phyloP scores from a whole-genome alignment of 2,797 vertebrate species.

The Gymnoscopelus microlampas region DNA sequence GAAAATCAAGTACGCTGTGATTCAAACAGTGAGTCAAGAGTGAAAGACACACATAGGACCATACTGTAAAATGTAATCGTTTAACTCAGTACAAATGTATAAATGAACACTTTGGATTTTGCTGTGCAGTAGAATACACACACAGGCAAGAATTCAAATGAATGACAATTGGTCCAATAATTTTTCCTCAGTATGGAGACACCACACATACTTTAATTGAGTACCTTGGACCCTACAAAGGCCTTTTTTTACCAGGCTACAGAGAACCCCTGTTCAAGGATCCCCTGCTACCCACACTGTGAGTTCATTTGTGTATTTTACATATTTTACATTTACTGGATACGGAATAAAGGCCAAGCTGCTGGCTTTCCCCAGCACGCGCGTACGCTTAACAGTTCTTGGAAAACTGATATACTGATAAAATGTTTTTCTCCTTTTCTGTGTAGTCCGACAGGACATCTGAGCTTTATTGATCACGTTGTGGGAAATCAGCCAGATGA shows the following conservation, averaged over 20 bases:
- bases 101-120: neutral
- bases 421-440: slow-evolving; percentile 1
- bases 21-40: slow-evolving; percentile 80
- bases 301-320: slow-evolving; percentile 57
- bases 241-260: slow-evolving; percentile 84
- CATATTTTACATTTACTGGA: neutral
- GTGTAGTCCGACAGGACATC: slow-evolving; percentile 72
- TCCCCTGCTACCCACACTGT: slow-evolving; percentile 81
- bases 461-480: slow-evolving; percentile 86
- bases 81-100: neutral
- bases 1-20: slow-evolving; percentile 83
- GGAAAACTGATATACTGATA: slow-evolving; percentile 28
- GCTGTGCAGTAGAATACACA: slow-evolving; percentile 7
- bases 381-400: neutral
- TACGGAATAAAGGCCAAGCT: too few relatives aligned
- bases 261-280: slow-evolving; percentile 80
- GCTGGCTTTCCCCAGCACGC: neutral
- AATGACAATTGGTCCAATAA: slow-evolving; percentile 23
- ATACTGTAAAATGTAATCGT: neutral
- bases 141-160: slow-evolving; percentile 3
- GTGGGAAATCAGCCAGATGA: slow-evolving; percentile 89
- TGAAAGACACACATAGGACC: slow-evolving; percentile 6
- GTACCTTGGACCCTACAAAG: slow-evolving; percentile 83
- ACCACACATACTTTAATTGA: slow-evolving; percentile 87
- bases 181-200: slow-evolving; percentile 83